phyloP scores from a whole-genome alignment of 2,113 vertebrate genomes.

The Psittacus erithacus region DNA sequence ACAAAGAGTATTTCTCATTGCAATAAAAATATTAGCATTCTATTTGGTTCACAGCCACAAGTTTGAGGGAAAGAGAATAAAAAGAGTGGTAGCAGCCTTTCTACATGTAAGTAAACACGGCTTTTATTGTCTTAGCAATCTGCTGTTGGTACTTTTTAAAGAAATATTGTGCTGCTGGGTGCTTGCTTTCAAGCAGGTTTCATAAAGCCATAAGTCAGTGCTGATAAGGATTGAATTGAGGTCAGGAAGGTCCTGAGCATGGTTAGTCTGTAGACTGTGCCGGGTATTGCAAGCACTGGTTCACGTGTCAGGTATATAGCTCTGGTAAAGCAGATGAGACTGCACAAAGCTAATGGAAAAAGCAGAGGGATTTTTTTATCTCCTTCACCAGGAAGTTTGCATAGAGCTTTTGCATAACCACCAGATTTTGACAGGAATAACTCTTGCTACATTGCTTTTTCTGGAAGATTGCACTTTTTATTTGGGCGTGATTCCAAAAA shows the following conservation, averaged over 20 bases:
- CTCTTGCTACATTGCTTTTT: slow-evolving; percentile 51
- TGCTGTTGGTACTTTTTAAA: neutral
- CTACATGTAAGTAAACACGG: neutral
- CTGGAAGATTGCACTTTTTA: slow-evolving; percentile 23
- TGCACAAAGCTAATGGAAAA: slow-evolving; percentile 22
- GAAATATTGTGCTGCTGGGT: neutral
- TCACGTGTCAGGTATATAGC: neutral
- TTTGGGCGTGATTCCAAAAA: slow-evolving; percentile 16
- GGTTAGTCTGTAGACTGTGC: neutral
- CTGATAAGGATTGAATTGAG: slow-evolving; percentile 10
- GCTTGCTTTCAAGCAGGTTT: neutral
- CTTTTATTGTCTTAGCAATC: neutral
- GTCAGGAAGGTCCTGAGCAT: neutral
- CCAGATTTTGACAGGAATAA: slow-evolving; percentile 46
- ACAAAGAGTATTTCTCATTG: neutral
- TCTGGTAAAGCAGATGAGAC: neutral
- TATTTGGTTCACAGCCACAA: neutral
- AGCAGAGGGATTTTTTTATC: slow-evolving; percentile 24
- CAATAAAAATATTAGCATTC: neutral
- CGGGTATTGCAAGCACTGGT: neutral
- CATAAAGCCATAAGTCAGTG: neutral
- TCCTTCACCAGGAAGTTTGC: slow-evolving; percentile 58
- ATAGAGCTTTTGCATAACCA: slow-evolving; percentile 34
- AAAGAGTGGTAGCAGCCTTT: neutral
- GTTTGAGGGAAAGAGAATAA: neutral